Base-by-base conservation (phyloP, 2,113 vertebrate species). In the Siniperca knerii region DNA sequence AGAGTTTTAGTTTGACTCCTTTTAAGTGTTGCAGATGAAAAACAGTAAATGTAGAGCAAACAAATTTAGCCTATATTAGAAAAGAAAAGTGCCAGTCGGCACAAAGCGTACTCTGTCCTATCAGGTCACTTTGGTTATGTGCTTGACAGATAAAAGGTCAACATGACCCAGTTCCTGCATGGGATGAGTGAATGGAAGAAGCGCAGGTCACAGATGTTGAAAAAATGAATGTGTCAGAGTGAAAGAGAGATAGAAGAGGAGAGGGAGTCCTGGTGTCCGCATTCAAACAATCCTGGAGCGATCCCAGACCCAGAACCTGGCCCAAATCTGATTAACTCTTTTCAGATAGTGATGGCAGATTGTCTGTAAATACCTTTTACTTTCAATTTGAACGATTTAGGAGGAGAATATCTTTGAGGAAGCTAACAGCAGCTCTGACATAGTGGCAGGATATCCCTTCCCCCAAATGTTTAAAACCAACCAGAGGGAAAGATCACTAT, bases 61-160 rank as follows among this genome's bases (percentile, higher is more conserved):
- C 44, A 79, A 46, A 81, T 86, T 65, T 61, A 77, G 76, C 62
- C 71, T 60, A 37, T 44, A 55, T 80, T 50, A 52, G 21, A 67
- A 73, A 69, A 79, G 7, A 64, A 75, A 86, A 70, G 55, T n/a
- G 42, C 29, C 48, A 57, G 64, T 68, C 35, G 25, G 67, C 74
- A 75, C 65, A 72, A 69, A 87, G 74, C 15, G 6, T 15, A 16
- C 57, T 81, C 57, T 48, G 16, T 37, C 37, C 82, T 68, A 60
- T 82, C 85, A 84, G 83, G 69, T 89, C 55, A 61, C 57, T 82
- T 75, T 87, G 65, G 66, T 16, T 57, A 6, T 40, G 44, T 66
- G 74, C 66, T 72, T 76, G 86, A 90, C 46, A 42, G 61, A 90
- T 72, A 64, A 87, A 80, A 87, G 85, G 84, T 90, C 87, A 90